Evolutionary conservation across 2,888 invertebrate genomes (phyloP).

Genomic region (Heliconius erato): DNA sequence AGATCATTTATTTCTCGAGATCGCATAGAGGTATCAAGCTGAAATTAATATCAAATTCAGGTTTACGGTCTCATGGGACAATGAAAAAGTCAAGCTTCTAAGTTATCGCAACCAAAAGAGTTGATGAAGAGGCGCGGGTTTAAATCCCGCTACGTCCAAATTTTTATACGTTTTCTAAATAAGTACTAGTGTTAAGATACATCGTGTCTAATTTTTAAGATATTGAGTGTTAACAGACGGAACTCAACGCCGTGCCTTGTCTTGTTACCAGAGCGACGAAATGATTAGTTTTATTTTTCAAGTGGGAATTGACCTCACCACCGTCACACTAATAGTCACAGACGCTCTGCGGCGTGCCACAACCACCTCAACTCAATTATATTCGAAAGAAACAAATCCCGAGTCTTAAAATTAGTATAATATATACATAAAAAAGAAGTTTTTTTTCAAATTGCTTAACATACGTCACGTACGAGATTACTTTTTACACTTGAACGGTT

Average conservation of each 20-base stretch:
- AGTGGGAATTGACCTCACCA: not conserved
- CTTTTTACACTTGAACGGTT: slow-evolving; percentile 34
- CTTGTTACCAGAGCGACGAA: not conserved
- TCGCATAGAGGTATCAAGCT: too few species aligned
- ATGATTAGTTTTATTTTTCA: not conserved
- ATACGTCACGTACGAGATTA: slow-evolving; percentile 29
- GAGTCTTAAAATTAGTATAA: not conserved
- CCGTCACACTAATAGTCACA: not conserved
- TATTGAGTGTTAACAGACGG: not conserved
- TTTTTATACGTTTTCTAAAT: too few species aligned
- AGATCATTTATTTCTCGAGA: too few species aligned
- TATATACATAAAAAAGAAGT: not conserved
- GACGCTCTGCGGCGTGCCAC: not conserved
- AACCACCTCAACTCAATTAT: not conserved
- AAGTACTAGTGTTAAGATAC: not conserved
- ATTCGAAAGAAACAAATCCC: not conserved
- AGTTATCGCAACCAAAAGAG: too few species aligned
- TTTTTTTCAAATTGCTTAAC: slow-evolving; percentile 8
- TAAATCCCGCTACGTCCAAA: too few species aligned
- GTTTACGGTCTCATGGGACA: too few species aligned
- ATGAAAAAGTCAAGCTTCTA: too few species aligned
- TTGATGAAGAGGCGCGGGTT: too few species aligned
- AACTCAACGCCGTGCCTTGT: not conserved
- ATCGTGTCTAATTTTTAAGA: not conserved
- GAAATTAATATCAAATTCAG: too few species aligned